Percentiles rank a stretch among this genome's conserved stretches.
phyloP scores from a whole-genome alignment of 2,113 vertebrate genomes.

The Nannospalax galili region DNA sequence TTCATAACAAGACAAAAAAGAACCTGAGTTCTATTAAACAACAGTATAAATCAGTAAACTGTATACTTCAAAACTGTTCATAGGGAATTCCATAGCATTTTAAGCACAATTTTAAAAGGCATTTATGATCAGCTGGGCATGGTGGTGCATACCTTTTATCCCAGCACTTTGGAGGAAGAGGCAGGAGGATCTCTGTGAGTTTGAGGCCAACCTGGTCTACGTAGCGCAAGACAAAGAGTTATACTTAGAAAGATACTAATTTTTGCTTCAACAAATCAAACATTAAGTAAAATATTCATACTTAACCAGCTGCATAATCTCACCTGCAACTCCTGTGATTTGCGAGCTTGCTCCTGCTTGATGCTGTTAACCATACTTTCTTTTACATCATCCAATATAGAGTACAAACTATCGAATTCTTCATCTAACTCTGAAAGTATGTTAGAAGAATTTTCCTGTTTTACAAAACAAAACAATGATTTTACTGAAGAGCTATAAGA shows the following conservation, averaged over 20 bases:
- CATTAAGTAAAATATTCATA: background rate
- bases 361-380: slow-evolving; percentile 90
- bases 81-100: background rate
- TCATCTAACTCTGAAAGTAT: slow-evolving; percentile 93
- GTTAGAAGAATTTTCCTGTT: slow-evolving; percentile 91
- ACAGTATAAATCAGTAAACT: background rate
- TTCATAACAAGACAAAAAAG: slow-evolving; percentile 14
- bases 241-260: background rate
- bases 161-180: no score
- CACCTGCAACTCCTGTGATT: slow-evolving; percentile 94
- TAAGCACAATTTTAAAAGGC: background rate
- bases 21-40: background rate
- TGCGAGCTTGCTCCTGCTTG: slow-evolving; percentile 90
- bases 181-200: no score
- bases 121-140: no score
- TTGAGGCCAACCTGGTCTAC: no score
- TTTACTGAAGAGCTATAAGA: slow-evolving; percentile 44
- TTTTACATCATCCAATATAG: slow-evolving; percentile 91
- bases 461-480: slow-evolving; percentile 52
- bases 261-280: slow-evolving; percentile 6
- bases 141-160: no score
- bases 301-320: background rate
- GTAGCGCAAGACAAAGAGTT: background rate
- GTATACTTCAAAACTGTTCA: background rate
- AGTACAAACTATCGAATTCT: slow-evolving; percentile 93